A percentile compares a stretch with the other conserved stretches of the same genome.
phyloP scores from a whole-genome alignment of 2,888 invertebrate species.

The Fragum fragum region DNA sequence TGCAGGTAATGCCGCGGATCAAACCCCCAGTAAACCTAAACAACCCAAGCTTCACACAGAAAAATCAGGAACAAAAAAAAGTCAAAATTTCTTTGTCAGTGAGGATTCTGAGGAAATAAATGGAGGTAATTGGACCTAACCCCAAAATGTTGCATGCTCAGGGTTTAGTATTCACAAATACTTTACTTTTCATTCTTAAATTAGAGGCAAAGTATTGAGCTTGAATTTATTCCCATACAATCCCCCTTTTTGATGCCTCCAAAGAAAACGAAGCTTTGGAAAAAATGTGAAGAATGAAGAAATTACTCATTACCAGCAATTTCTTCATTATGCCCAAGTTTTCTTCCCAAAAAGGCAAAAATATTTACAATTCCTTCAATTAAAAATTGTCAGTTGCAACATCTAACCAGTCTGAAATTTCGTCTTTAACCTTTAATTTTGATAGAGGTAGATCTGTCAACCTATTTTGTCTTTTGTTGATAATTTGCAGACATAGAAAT shows the following conservation, averaged over 20 bases:
- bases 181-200: too few species aligned
- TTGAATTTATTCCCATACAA: too few species aligned
- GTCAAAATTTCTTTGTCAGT: constrained; percentile 52
- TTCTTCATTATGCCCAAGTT: too few species aligned
- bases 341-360: too few species aligned
- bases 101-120: constrained; percentile 26
- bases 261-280: not conserved
- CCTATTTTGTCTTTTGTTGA: too few species aligned
- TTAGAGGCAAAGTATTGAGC: too few species aligned
- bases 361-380: too few species aligned
- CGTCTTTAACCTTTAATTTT: too few species aligned
- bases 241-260: not conserved
- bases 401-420: too few species aligned
- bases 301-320: constrained; percentile 4
- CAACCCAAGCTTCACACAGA: constrained; percentile 6
- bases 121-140: constrained; percentile 36
- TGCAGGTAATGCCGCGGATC: constrained; percentile 15
- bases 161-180: not conserved
- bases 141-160: not conserved
- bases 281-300: not conserved
- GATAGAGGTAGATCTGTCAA: too few species aligned
- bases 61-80: constrained; percentile 28
- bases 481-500: too few species aligned
- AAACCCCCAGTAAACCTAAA: constrained; percentile 5
- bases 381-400: too few species aligned